A percentile compares a stretch with the other conserved stretches of the same genome.
These are phyloP conservation scores for Ondatra zibethicus DNA, from an alignment of 2,113 vertebrate species.

Conservation along the genomic window DNA sequence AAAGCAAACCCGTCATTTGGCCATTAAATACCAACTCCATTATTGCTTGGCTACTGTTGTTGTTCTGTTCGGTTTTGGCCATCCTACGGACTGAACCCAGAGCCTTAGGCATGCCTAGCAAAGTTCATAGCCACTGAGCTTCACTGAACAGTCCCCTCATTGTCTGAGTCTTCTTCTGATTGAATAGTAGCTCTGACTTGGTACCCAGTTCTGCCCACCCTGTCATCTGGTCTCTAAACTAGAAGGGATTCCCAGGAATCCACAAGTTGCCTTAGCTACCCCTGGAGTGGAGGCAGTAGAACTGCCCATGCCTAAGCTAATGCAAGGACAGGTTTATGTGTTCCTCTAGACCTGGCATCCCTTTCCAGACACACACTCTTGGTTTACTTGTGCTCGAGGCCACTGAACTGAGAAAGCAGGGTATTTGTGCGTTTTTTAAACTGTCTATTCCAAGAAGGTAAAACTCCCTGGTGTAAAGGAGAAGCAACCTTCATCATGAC, in stretches of 20 bases:
- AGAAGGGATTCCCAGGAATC: not conserved
- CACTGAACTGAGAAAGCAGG: not conserved
- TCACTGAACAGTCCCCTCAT: not conserved
- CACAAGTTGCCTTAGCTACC: not conserved
- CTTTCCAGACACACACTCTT: too few relatives aligned
- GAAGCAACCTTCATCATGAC: fast-evolving
- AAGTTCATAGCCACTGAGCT: not conserved
- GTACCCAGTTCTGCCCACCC: too few relatives aligned
- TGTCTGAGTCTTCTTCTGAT: not conserved
- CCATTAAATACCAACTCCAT: too few relatives aligned
- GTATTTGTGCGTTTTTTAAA: not conserved
- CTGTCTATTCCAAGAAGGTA: not conserved
- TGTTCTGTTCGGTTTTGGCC: not conserved
- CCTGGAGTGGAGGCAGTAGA: not conserved
- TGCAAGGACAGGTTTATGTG: fast-evolving
- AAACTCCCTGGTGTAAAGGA: not conserved
- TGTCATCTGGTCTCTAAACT: not conserved
- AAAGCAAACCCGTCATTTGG: not conserved
- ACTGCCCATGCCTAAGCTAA: not conserved
- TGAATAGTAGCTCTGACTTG: fast-evolving
- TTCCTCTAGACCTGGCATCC: too few relatives aligned
- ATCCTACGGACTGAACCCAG: not conserved
- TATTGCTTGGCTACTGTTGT: not conserved
- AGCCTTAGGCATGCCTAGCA: not conserved
- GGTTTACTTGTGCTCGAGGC: not conserved